A percentile compares a stretch with the other conserved stretches of the same genome.
Conservation (phyloP, 1,140 invertebrate species). For the Plectrocnemia conspersa region DNA sequence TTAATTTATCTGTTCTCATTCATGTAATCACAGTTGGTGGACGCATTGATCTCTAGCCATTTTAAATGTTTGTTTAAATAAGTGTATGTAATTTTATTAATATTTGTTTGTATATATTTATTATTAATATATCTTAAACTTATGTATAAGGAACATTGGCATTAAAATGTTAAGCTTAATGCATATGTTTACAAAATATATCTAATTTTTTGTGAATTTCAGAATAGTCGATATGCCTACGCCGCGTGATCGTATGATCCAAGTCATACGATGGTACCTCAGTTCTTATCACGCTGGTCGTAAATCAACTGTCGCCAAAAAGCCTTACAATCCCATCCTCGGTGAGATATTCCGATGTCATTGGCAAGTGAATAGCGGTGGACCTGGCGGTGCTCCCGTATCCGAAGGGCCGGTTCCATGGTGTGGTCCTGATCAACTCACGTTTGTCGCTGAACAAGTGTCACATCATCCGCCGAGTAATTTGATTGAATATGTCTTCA, state of each 20-base stretch:
- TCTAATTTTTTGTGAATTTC: slow-evolving; percentile 34
- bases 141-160: too few species aligned
- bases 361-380: slow-evolving; percentile 62
- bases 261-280: slow-evolving; percentile 91
- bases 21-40: too few species aligned
- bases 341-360: slow-evolving; percentile 92
- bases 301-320: slow-evolving; percentile 91
- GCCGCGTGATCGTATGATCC: slow-evolving; percentile 86
- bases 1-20: too few species aligned
- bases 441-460: slow-evolving; percentile 96
- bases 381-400: slow-evolving; percentile 40
- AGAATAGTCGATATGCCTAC: slow-evolving; percentile 79
- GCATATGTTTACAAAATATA: too few species aligned
- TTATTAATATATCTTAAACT: too few species aligned
- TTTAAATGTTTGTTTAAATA: too few species aligned
- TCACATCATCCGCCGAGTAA: slow-evolving; percentile 97
- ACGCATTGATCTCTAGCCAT: too few species aligned
- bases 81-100: too few species aligned
- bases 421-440: slow-evolving; percentile 73
- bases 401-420: slow-evolving; percentile 76
- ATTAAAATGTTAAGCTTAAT: too few species aligned
- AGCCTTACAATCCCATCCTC: slow-evolving; percentile 95
- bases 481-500: neutral
- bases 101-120: too few species aligned
- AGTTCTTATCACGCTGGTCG: slow-evolving; percentile 96